Percentiles rank a stretch among this genome's conserved stretches.
These are phyloP conservation scores for Spodoptera littoralis DNA, from an alignment of 2,888 invertebrate genomes.

Conservation along the genomic window DNA sequence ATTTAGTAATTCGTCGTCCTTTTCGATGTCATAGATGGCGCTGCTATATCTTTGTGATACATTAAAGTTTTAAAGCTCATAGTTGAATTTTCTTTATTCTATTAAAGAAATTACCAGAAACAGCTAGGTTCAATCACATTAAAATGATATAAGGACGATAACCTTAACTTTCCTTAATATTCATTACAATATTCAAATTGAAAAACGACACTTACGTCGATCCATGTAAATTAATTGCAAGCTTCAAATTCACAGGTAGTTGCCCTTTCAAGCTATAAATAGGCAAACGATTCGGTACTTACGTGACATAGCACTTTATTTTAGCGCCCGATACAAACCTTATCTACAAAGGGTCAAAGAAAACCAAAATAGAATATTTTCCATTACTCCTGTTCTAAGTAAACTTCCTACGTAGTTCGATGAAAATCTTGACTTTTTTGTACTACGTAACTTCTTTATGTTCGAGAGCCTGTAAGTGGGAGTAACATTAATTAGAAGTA, in stretches of 20 bases:
- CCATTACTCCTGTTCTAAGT: slow-evolving; percentile 5
- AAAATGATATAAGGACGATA: too few species aligned
- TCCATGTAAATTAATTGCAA: slow-evolving; percentile 1
- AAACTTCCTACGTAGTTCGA: slow-evolving; percentile 5
- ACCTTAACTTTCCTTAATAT: not conserved
- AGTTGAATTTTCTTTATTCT: too few species aligned
- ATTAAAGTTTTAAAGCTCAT: too few species aligned
- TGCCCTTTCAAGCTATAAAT: slow-evolving; percentile 16
- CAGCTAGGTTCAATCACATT: too few species aligned
- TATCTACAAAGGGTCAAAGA: slow-evolving; percentile 21
- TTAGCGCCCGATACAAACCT: slow-evolving; percentile 6
- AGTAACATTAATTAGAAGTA: slow-evolving; percentile 4
- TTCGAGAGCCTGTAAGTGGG: not conserved
- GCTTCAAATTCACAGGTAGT: slow-evolving; percentile 7
- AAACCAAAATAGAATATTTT: slow-evolving; percentile 28
- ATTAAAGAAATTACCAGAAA: too few species aligned
- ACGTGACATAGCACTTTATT: slow-evolving; percentile 20
- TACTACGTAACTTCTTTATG: slow-evolving; percentile 1
- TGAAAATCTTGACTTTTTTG: slow-evolving; percentile 5
- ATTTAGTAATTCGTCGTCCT: too few species aligned
- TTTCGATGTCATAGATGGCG: too few species aligned
- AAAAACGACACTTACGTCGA: not conserved
- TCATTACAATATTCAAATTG: not conserved
- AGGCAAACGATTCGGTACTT: slow-evolving; percentile 19
- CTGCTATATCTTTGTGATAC: too few species aligned